Evolutionary conservation across 2,888 invertebrate genomes (phyloP).

Genomic region (Erebia aethiops): DNA sequence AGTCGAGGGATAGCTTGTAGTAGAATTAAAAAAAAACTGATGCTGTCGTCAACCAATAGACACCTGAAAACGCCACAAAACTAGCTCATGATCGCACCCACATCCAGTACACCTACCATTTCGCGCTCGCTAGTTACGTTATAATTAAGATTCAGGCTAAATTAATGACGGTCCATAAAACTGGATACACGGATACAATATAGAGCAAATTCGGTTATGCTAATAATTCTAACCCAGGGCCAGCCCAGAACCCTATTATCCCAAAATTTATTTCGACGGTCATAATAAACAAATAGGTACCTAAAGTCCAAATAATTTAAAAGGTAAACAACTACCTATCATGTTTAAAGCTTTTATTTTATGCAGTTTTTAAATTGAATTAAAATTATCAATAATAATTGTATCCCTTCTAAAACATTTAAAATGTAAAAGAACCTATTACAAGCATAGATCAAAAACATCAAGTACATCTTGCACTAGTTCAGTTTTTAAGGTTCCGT

Average conservation of each 20-base stretch:
- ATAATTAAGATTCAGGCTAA: slow-evolving; percentile 10
- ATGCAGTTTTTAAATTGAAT: neutral
- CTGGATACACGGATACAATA: slow-evolving; percentile 1
- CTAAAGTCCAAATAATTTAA: neutral
- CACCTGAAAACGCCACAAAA: too few relatives aligned
- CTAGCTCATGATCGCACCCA: too few relatives aligned
- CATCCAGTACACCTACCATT: neutral
- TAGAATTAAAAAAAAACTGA: too few relatives aligned
- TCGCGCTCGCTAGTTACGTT: neutral
- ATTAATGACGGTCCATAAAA: slow-evolving; percentile 9
- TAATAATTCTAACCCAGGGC: slow-evolving; percentile 2
- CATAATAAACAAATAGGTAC: neutral
- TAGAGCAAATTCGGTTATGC: slow-evolving; percentile 1
- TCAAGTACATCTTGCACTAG: too few relatives aligned
- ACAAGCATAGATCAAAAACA: too few relatives aligned
- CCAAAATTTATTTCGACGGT: slow-evolving; percentile 3
- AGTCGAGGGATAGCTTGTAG: too few relatives aligned
- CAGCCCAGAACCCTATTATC: slow-evolving; percentile 13
- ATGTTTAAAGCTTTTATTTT: too few relatives aligned
- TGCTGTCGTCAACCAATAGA: too few relatives aligned
- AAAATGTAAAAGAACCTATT: too few relatives aligned
- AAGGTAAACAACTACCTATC: neutral
- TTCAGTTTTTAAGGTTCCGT: too few relatives aligned
- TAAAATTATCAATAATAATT: too few relatives aligned
- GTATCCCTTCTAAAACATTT: too few relatives aligned